phyloP scores from a whole-genome alignment of 2,113 vertebrate species.

The Tragelaphus imberbis region DNA sequence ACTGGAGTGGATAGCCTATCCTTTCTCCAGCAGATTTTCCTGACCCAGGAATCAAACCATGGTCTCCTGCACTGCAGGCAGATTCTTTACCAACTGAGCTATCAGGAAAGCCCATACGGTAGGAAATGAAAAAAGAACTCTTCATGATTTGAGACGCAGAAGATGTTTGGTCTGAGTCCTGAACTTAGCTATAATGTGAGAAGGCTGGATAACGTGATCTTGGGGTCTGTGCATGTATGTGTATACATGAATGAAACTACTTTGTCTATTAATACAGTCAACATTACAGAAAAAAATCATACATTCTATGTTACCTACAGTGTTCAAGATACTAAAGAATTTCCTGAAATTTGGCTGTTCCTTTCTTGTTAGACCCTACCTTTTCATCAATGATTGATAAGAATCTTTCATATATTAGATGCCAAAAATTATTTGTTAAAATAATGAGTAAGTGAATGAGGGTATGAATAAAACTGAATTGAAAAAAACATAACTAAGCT shows the following conservation, averaged over 20 bases:
- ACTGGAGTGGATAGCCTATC: not conserved
- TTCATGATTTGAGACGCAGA: not conserved
- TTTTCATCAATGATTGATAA: not conserved
- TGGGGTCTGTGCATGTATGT: rapidly evolving
- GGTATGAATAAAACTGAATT: not conserved
- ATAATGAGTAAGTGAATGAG: not conserved
- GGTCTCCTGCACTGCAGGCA: not conserved
- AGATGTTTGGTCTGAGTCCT: not conserved
- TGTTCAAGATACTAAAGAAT: not conserved
- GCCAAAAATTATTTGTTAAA: not conserved
- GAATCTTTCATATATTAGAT: not conserved
- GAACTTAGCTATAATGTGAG: not conserved
- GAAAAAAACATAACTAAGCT: not conserved
- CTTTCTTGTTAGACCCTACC: not conserved
- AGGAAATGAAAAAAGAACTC: not conserved
- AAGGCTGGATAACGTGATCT: not conserved
- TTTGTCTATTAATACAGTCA: not conserved
- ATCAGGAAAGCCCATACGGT: not conserved
- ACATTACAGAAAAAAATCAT: not conserved
- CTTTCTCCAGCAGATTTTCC: not conserved
- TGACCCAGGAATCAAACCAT: not conserved
- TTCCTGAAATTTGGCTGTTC: not conserved
- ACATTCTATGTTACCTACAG: not conserved
- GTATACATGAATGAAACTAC: not conserved
- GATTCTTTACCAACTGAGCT: not conserved